Conservation (phyloP, 35 echinoderm and acorn worm genomes). For the Strongylocentrotus purpuratus region DNA sequence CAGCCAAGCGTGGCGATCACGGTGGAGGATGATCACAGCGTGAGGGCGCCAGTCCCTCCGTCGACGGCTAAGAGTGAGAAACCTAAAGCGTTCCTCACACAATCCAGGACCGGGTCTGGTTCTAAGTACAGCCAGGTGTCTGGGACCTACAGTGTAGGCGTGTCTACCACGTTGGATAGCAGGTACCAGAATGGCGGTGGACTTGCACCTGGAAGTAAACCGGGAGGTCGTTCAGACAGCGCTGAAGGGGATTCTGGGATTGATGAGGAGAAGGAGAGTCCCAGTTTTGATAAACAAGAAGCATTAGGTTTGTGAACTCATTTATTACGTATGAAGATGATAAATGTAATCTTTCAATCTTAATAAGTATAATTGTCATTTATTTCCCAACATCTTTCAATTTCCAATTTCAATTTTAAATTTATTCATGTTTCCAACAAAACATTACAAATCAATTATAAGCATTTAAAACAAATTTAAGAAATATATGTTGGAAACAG, state of each 20-base stretch:
- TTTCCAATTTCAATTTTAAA: too few species aligned
- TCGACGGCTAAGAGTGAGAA: conserved; percentile 33
- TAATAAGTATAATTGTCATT: too few species aligned
- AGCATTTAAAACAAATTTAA: too few species aligned
- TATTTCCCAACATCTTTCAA: too few species aligned
- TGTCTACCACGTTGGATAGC: not conserved
- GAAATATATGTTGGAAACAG: too few species aligned
- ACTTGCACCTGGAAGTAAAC: not conserved
- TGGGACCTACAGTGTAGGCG: not conserved
- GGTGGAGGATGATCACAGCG: conserved; percentile 7
- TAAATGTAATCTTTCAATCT: too few species aligned
- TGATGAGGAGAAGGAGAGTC: conserved; percentile 39
- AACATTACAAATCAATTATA: too few species aligned
- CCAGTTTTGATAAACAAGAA: not conserved
- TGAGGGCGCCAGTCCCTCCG: not conserved
- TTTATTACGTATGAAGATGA: too few species aligned
- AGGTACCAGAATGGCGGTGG: not conserved
- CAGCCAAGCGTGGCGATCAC: conserved; percentile 21
- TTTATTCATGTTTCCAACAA: too few species aligned
- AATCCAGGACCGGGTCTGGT: conserved; percentile 58
- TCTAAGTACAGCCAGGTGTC: conserved; percentile 53
- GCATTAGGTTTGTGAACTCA: not conserved
- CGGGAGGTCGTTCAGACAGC: not conserved
- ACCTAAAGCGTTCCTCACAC: conserved; percentile 56
- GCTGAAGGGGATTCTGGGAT: conserved; percentile 49